Percentiles rank a stretch among this genome's conserved stretches.
These are phyloP conservation scores for Mantis religiosa DNA, from an alignment of 2,888 invertebrate genomes.

Conservation along the genomic window DNA sequence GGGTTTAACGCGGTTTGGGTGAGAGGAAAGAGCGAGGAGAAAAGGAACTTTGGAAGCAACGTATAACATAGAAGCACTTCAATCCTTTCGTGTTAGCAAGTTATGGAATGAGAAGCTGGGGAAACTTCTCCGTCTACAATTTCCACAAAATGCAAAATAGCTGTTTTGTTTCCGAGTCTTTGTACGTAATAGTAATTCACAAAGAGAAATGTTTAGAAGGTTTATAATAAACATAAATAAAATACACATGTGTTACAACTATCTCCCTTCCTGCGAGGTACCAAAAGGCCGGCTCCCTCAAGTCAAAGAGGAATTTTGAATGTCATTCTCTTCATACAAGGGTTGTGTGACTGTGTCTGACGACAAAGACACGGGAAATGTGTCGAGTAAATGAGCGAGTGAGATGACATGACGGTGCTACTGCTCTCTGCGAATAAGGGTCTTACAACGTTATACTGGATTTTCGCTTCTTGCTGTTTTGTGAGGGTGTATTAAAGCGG, in stretches of 20 bases:
- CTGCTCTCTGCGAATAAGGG: neutral
- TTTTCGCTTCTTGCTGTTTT: neutral
- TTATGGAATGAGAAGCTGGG: neutral
- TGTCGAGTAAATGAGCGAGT: conserved; percentile 14
- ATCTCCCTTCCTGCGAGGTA: neutral
- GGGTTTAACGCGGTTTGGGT: neutral
- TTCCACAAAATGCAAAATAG: conserved; percentile 16
- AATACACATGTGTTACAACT: conserved; percentile 11
- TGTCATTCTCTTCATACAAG: conserved; percentile 2
- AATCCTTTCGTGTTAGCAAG: neutral
- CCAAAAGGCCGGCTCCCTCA: neutral
- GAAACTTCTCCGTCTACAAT: conserved; percentile 1
- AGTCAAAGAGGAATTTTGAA: conserved; percentile 24
- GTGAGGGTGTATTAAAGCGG: neutral
- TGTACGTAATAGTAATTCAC: conserved; percentile 18
- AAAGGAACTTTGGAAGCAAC: neutral
- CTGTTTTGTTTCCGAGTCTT: conserved; percentile 18
- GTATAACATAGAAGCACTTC: neutral
- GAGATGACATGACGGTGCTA: neutral
- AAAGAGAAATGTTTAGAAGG: conserved; percentile 24
- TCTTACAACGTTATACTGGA: neutral
- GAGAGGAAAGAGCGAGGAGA: neutral
- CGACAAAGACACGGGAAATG: conserved; percentile 13
- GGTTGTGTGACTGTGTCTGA: neutral
- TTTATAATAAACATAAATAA: conserved; percentile 24